phyloP scores from a whole-genome alignment of 2,113 vertebrate species.

The Cheirogaleus medius region DNA sequence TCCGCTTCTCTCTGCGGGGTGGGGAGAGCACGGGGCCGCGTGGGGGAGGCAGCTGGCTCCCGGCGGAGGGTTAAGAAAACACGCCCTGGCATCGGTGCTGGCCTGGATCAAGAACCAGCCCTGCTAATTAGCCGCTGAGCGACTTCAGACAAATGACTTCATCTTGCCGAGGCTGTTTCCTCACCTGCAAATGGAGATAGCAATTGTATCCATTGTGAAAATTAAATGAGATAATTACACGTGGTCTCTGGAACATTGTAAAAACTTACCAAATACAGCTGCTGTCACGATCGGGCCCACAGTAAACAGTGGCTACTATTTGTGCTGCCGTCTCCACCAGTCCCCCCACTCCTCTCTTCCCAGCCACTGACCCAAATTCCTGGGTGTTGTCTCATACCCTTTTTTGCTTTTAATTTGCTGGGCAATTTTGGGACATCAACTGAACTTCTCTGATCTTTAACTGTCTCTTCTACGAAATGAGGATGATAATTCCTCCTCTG shows the following conservation, averaged over 20 bases:
- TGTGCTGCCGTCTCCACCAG: not conserved
- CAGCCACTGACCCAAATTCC: not conserved
- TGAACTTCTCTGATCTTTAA: not conserved
- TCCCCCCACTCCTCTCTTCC: not conserved
- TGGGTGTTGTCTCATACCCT: not conserved
- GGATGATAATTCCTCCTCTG: not conserved
- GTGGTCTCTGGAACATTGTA: not conserved
- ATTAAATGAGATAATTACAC: slow-evolving; percentile 38
- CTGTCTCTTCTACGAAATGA: not conserved
- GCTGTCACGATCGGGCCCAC: not conserved
- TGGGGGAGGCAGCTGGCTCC: fast-evolving
- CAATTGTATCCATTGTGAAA: slow-evolving; percentile 17
- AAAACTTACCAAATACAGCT: not conserved
- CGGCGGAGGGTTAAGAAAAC: fast-evolving
- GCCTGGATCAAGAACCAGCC: not conserved
- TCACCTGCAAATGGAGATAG: slow-evolving; percentile 31
- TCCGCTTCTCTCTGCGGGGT: not conserved
- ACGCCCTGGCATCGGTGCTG: fast-evolving
- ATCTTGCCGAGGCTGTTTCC: not conserved
- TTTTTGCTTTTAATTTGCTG: slow-evolving; percentile 13
- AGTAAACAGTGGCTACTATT: not conserved
- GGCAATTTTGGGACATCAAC: not conserved
- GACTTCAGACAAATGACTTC: not conserved
- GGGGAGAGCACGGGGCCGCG: fast-evolving
- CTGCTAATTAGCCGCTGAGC: not conserved